phyloP scores from a whole-genome alignment of 2,888 invertebrate genomes.

The Nomada fucata region DNA sequence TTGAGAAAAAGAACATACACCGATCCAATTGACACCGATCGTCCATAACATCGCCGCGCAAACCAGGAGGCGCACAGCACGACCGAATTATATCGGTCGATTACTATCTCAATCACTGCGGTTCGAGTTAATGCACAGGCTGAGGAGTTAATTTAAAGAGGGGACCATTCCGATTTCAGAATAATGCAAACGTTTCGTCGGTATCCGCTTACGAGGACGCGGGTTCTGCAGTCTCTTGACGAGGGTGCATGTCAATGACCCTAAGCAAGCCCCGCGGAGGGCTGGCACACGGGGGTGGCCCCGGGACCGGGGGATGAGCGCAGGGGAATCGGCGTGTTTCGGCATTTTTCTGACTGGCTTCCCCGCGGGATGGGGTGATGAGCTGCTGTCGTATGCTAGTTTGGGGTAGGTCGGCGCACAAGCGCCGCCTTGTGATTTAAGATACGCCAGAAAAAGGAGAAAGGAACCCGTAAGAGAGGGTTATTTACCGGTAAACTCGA shows the following conservation, averaged over 20 bases:
- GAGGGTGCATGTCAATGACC: slow-evolving; percentile 76
- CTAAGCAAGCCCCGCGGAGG: slow-evolving; percentile 61
- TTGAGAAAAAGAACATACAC: too few relatives aligned
- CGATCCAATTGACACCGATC: too few relatives aligned
- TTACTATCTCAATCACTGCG: slow-evolving; percentile 41
- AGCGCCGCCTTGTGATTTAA: slow-evolving; percentile 52
- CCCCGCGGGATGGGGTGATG: slow-evolving; percentile 39
- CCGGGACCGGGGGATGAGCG: slow-evolving; percentile 35
- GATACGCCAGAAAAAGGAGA: slow-evolving; percentile 37
- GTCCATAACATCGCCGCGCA: too few relatives aligned
- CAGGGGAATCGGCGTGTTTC: slow-evolving; percentile 65
- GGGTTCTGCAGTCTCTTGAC: slow-evolving; percentile 67
- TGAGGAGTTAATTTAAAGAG: slow-evolving; percentile 68
- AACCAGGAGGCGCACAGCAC: neutral
- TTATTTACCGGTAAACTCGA: slow-evolving; percentile 59
- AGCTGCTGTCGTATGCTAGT: slow-evolving; percentile 58
- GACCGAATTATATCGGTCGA: slow-evolving; percentile 50
- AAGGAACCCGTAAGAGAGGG: slow-evolving; percentile 48
- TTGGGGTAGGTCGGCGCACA: slow-evolving; percentile 58
- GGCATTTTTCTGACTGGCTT: slow-evolving; percentile 71
- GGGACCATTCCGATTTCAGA: slow-evolving; percentile 48
- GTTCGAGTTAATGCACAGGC: slow-evolving; percentile 42
- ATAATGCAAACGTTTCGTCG: slow-evolving; percentile 65
- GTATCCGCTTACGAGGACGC: slow-evolving; percentile 62
- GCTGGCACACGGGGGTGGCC: slow-evolving; percentile 61